phyloP scores from a whole-genome alignment of 2,797 vertebrate species.

The Rhynchonycteris naso region DNA sequence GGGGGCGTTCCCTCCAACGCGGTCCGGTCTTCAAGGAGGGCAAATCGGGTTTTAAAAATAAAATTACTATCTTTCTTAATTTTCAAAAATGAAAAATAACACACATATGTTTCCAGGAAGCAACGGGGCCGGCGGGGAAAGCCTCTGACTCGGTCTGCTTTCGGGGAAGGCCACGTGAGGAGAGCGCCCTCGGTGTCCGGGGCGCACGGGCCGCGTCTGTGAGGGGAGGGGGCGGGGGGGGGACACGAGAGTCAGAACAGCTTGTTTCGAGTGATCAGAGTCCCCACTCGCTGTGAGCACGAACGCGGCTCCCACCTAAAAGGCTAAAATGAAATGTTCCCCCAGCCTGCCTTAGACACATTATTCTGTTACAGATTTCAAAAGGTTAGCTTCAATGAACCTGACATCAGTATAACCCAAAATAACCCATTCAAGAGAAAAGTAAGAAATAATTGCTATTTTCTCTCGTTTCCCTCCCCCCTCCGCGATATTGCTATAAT shows the following conservation, averaged over 20 bases:
- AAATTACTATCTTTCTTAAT: not conserved
- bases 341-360: slow-evolving; percentile 85
- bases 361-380: slow-evolving; percentile 89
- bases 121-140: not conserved
- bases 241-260: not conserved
- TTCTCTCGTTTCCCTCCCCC: slow-evolving; percentile 90
- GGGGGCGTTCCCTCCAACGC: not conserved
- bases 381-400: slow-evolving; percentile 94
- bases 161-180: not conserved
- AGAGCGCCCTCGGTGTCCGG: accelerated
- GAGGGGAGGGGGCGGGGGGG: not conserved
- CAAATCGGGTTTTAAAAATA: not conserved
- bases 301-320: slow-evolving; percentile 78
- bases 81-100: slow-evolving; percentile 20
- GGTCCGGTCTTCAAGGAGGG: not conserved
- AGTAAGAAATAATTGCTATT: slow-evolving; percentile 99
- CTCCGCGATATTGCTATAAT: slow-evolving; percentile 96
- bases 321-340: slow-evolving; percentile 83
- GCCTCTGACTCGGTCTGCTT: not conserved
- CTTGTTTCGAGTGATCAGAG: not conserved
- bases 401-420: slow-evolving; percentile 97
- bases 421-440: slow-evolving; percentile 97
- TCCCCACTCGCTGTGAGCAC: slow-evolving; percentile 62
- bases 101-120: not conserved
- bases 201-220: not conserved